A percentile compares a stretch with the other conserved stretches of the same genome.
phyloP scores from a whole-genome alignment of 1,140 invertebrate species.

The Psilanteris sp. region DNA sequence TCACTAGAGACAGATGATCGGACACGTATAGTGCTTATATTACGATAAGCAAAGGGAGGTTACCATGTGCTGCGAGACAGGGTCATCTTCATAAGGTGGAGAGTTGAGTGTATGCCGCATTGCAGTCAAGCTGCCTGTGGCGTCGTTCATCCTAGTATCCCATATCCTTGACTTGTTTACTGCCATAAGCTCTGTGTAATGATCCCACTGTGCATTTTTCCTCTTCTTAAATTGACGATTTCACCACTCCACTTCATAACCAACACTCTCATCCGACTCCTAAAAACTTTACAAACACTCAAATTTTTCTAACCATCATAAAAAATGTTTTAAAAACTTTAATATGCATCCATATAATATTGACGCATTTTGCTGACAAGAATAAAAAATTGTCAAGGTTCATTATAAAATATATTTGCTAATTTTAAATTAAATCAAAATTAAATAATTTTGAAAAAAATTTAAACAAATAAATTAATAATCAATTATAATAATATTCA shows the following conservation, averaged over 20 bases:
- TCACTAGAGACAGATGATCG: slow-evolving; percentile 51
- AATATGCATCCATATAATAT: slow-evolving; percentile 1
- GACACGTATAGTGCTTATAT: slow-evolving; percentile 51
- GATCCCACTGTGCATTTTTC: slow-evolving; percentile 57
- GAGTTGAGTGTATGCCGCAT: slow-evolving; percentile 69
- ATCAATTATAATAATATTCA: no score
- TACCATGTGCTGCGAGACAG: slow-evolving; percentile 36
- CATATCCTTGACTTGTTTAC: slow-evolving; percentile 64
- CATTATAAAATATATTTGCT: no score
- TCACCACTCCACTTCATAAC: slow-evolving; percentile 3
- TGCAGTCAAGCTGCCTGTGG: slow-evolving; percentile 68
- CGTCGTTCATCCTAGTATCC: slow-evolving; percentile 61
- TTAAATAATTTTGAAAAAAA: no score
- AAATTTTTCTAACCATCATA: slow-evolving; percentile 1
- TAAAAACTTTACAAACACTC: slow-evolving; percentile 16
- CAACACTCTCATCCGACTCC: slow-evolving; percentile 6
- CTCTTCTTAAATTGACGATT: slow-evolving; percentile 18
- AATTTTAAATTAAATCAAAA: no score
- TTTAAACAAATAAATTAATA: no score
- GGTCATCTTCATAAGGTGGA: slow-evolving; percentile 68
- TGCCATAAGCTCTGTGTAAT: slow-evolving; percentile 57
- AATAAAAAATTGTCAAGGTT: no score
- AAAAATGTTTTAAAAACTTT: slow-evolving; percentile 12
- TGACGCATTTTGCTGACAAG: no score
- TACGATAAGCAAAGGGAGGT: slow-evolving; percentile 61